Base-by-base conservation (phyloP, 53 echinoderm and acorn worm genomes). In the Echinometra lucunter region DNA sequence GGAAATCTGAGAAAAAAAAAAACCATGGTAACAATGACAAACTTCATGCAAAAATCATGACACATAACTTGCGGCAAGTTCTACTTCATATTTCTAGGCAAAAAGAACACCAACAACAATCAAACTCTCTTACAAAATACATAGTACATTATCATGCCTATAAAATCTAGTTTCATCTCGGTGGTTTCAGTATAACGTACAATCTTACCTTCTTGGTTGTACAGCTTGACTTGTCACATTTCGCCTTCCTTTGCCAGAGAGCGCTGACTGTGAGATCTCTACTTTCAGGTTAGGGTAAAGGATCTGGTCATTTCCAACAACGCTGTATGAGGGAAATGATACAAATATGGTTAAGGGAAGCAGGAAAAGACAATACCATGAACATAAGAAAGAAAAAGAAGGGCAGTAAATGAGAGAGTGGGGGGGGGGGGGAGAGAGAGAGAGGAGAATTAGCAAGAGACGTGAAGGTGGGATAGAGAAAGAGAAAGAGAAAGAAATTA, bases 201-300 rank as follows among this genome's bases (percentile, higher is more conserved):
- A 32, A 7, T 69, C 28, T 32, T 32, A 69, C 69, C 28, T 69
- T 28, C 10, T 32, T 2, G 19, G 19, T 44, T 45, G 45, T 44
- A 23, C 6, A 30, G 57, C 30, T 19, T 63, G 63, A 34, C 18
- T 63, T 44, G 93, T 45, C 28, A 93, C 93, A 21, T 80, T 93
- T 12, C 93, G 11, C 57, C 80, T 93, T 34, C 17, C 34, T 30
- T 93, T 75, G 32, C 93, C 93, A 5, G 96, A 94, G 66, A 25
- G 82, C 6, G 95, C 58, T 2, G 88, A 37, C 58, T 74, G 47
- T 8, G 32, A 63, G 57, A 95, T 19, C 44, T 56, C 74, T 2
- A 92, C 92, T 2, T 88, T 85, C 58, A 94, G 74, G 32, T 78
- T 95, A 1, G 96, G 96, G 70, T 96, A 96, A 23, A 96, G 89